A percentile compares a stretch with the other conserved stretches of the same genome.
These are phyloP conservation scores for Dermolepida albohirtum DNA, from an alignment of 2,888 invertebrate genomes.

Conservation along the genomic window DNA sequence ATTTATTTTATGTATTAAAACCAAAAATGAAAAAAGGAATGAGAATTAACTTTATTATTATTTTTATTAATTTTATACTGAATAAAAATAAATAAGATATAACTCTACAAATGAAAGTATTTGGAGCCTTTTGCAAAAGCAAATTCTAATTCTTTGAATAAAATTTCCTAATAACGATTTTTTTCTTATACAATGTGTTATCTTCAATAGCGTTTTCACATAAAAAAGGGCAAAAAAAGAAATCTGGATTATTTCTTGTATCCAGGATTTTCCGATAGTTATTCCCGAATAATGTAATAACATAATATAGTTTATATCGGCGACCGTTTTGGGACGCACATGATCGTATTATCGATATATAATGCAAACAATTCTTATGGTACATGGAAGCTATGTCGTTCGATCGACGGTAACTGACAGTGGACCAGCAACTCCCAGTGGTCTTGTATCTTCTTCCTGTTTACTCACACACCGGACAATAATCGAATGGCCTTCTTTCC, in stretches of 20 bases:
- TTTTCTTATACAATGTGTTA: no score
- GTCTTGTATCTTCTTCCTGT: slow-evolving; percentile 56
- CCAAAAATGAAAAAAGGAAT: no score
- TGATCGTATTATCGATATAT: slow-evolving; percentile 48
- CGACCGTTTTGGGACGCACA: slow-evolving; percentile 36
- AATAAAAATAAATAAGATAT: no score
- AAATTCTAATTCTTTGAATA: no score
- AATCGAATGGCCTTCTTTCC: slow-evolving; percentile 54
- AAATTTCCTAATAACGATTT: no score
- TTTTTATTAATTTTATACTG: no score
- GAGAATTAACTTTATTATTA: no score
- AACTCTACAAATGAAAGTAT: no score
- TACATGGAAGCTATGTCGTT: slow-evolving; percentile 41
- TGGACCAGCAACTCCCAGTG: slow-evolving; percentile 48
- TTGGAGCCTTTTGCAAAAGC: no score
- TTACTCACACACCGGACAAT: slow-evolving; percentile 55
- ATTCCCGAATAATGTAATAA: slow-evolving; percentile 41
- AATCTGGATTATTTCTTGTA: slow-evolving; percentile 33
- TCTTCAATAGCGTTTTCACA: no score
- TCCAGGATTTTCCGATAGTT: slow-evolving; percentile 30
- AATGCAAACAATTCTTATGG: slow-evolving; percentile 48
- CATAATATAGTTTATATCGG: slow-evolving; percentile 38
- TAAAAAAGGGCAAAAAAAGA: slow-evolving; percentile 18
- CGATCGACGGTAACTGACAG: slow-evolving; percentile 54
- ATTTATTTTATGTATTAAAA: no score